phyloP scores from a whole-genome alignment of 1,140 invertebrate genomes.

The Gryllus bimaculatus region DNA sequence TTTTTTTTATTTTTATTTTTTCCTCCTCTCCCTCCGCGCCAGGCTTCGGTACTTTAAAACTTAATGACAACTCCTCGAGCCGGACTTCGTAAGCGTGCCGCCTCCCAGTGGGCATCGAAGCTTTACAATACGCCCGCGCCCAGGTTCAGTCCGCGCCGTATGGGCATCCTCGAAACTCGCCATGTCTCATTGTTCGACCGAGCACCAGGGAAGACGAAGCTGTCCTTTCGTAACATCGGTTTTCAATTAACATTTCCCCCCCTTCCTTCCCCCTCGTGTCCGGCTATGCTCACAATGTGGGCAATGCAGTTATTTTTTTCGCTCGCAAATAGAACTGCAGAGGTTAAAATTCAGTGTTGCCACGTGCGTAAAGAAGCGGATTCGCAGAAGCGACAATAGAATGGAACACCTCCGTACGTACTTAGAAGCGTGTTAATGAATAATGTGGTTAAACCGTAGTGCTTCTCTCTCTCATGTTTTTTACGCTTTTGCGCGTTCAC shows the following conservation, averaged over 20 bases:
- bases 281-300: no score
- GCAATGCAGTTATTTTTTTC: no score
- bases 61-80: background rate
- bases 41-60: conserved; percentile 3
- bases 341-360: no score
- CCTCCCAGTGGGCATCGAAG: background rate
- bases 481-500: no score
- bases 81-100: background rate
- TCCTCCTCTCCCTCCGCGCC: background rate
- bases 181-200: background rate
- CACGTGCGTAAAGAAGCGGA: no score
- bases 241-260: background rate
- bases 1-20: background rate
- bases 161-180: background rate
- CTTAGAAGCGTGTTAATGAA: no score
- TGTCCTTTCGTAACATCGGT: background rate
- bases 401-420: no score
- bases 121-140: background rate
- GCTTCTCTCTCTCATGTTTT: no score
- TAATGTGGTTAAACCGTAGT: no score
- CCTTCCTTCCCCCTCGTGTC: background rate
- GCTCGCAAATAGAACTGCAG: no score
- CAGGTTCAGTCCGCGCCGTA: background rate
- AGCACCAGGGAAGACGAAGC: background rate
- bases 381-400: no score